Percentiles rank a stretch among this genome's conserved stretches.
phyloP scores from a whole-genome alignment of 2,888 invertebrate species.

The Nipponacmea schrenckii region DNA sequence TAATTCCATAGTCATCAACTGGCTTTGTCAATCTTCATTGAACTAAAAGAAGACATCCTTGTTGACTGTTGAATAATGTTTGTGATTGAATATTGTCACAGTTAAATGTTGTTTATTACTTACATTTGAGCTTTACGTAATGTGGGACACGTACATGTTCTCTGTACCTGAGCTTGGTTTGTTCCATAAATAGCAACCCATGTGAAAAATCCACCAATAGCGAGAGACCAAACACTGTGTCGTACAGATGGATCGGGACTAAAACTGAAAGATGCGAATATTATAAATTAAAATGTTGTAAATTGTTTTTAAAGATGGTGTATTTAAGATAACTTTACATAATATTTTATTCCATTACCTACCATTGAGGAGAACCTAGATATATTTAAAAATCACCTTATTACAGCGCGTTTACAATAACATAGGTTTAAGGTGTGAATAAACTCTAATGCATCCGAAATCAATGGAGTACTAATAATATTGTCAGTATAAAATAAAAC shows the following conservation, averaged over 20 bases:
- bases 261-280: conserved; percentile 71
- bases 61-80: neutral
- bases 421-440: too few species aligned
- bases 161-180: conserved; percentile 93
- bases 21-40: too few species aligned
- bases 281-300: neutral
- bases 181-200: conserved; percentile 94
- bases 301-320: neutral
- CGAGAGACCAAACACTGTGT: conserved; percentile 87
- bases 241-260: conserved; percentile 83
- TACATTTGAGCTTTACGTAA: conserved; percentile 77
- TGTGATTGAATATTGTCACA: neutral
- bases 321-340: neutral
- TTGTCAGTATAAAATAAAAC: too few species aligned
- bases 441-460: too few species aligned
- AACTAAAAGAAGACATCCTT: too few species aligned
- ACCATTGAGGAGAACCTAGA: too few species aligned
- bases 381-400: too few species aligned
- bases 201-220: conserved; percentile 88
- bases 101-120: conserved; percentile 25
- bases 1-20: too few species aligned
- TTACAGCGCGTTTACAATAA: too few species aligned
- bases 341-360: neutral
- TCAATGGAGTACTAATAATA: too few species aligned
- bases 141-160: conserved; percentile 86